These are phyloP conservation scores for silkworm (Bombyx mori) DNA, from an alignment of 1,140 invertebrate genomes.

Conservation along the genomic window DNA sequence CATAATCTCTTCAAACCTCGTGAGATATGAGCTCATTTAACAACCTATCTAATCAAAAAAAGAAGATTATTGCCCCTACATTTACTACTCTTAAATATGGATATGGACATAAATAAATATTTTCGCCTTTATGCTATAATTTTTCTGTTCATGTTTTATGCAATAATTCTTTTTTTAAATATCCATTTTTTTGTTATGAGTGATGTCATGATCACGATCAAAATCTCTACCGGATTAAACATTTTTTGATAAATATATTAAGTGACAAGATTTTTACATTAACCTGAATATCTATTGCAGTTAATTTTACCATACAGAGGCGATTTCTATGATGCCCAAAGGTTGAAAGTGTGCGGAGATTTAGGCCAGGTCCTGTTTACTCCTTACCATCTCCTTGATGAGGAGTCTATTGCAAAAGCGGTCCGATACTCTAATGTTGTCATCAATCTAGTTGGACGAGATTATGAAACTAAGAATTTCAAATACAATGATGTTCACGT, in stretches of 20 bases:
- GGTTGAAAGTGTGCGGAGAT: constrained; percentile 91
- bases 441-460: constrained; percentile 93
- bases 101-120: too few relatives aligned
- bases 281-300: constrained; percentile 69
- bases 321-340: constrained; percentile 83
- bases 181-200: neutral
- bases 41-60: too few relatives aligned
- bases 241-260: neutral
- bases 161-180: too few relatives aligned
- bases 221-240: too few relatives aligned
- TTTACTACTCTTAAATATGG: too few relatives aligned
- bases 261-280: neutral
- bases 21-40: too few relatives aligned
- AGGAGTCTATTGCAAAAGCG: constrained; percentile 88
- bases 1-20: too few relatives aligned
- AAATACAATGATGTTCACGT: constrained; percentile 86
- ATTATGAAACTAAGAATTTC: constrained; percentile 94
- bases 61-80: too few relatives aligned
- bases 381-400: constrained; percentile 89
- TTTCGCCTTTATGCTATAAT: too few relatives aligned
- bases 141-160: too few relatives aligned
- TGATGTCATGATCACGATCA: neutral
- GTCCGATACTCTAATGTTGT: constrained; percentile 98
- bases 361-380: constrained; percentile 96
- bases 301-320: constrained; percentile 93